Evolutionary conservation across 1,140 invertebrate genomes (phyloP), one percentile per base, ranked within the genome.

Genomic region (Ceratosolen fusciceps): DNA sequence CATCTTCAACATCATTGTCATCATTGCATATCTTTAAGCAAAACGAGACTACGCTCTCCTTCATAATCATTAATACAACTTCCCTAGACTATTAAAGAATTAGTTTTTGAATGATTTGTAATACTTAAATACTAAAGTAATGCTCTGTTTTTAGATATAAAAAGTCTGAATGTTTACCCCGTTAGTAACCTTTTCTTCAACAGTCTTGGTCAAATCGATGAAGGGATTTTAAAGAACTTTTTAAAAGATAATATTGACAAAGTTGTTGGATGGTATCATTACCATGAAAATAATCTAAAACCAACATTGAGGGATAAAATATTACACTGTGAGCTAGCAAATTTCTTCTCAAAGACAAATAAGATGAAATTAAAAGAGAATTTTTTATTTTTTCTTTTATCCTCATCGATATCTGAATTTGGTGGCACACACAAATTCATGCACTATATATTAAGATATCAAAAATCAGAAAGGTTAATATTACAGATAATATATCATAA

Each of bases 221-320:
- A 90, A 81, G 89, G 91, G 72, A 89, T 90, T 74, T 81, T 94
- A 9, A 87, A 87, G 70, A 86, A 89, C 26, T 86, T 93, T 62
- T 80, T 93, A 8, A 86, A 87, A 21, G 89, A 90, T 60, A 90
- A 90, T 54, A 90, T 88, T 54, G 89, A 90, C 82, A 90, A 92
- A 83, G 89, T 94, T 52, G 91, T 93, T 16, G 93, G 93, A 26
- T 94, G 93, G 93, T 94, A 93, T 84, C 91, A 90, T 82, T 93
- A 92, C 82, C 89, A 92, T 74, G 86, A 90, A 81, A 91, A 92
- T 73, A 88, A 86, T 39, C 86, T 93, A 14, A 87, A 86, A 62
- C 90, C 89, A 8, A 92, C 92, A 4, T 86, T 93, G 52, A 85
- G 91, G 65, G 93, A 93, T 75, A 92, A 90, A 85, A 83, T 92